phyloP scores from a whole-genome alignment of 1,140 invertebrate genomes.

The Scaptodrosophila lebanonensis region DNA sequence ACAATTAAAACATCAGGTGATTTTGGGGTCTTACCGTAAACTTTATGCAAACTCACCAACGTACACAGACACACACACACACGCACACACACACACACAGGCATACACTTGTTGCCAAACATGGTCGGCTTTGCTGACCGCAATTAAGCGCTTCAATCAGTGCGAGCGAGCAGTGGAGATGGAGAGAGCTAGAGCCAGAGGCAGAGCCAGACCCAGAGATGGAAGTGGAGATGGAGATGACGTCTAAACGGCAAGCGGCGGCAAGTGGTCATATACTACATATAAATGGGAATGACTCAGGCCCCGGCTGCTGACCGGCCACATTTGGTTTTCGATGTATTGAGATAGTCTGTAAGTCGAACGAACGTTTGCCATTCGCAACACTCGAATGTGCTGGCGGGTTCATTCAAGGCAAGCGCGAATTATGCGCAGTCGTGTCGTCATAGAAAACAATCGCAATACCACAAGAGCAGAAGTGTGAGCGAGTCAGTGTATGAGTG shows the following conservation, averaged over 20 bases:
- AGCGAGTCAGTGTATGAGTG: slow-evolving; percentile 4
- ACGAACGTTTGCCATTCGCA: slow-evolving; percentile 48
- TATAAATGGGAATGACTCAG: slow-evolving; percentile 35
- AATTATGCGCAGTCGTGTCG: slow-evolving; percentile 30
- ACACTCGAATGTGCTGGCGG: slow-evolving; percentile 1
- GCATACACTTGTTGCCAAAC: background rate
- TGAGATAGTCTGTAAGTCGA: slow-evolving; percentile 2
- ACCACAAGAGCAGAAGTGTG: no score
- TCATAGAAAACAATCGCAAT: slow-evolving; percentile 33
- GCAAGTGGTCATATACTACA: no score
- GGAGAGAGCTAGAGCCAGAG: no score
- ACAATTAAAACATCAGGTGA: slow-evolving; percentile 73
- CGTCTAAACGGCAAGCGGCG: slow-evolving; percentile 36
- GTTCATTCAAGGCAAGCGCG: slow-evolving; percentile 53
- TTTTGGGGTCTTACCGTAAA: slow-evolving; percentile 56
- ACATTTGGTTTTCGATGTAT: slow-evolving; percentile 21
- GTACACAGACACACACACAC: background rate
- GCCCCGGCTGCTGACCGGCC: background rate
- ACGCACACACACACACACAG: background rate
- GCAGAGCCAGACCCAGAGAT: no score
- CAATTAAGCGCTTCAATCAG: no score
- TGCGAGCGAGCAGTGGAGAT: no score
- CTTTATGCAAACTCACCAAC: no score
- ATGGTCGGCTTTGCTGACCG: slow-evolving; percentile 2
- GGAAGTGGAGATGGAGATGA: slow-evolving; percentile 55